Conservation (phyloP, 2,888 invertebrate species). For the Apodemia mormo region DNA sequence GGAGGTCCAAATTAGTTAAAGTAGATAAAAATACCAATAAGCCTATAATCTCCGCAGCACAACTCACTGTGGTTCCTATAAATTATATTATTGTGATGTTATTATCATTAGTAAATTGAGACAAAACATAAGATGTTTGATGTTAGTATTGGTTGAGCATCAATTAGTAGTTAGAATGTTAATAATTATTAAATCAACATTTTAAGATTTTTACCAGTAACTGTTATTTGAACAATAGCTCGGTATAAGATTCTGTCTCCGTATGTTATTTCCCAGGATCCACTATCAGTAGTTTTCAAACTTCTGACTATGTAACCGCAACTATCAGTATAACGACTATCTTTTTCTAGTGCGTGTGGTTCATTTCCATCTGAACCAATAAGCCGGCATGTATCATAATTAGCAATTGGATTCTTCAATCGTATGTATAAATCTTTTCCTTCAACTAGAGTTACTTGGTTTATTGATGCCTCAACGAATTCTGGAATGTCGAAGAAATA, state of each 20-base stretch:
- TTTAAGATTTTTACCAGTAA: constrained; percentile 49
- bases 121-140: neutral
- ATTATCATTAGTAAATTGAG: neutral
- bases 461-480: constrained; percentile 47
- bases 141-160: neutral
- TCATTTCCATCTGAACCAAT: constrained; percentile 44
- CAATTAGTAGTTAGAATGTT: neutral
- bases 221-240: constrained; percentile 49
- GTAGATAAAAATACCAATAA: neutral
- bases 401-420: constrained; percentile 45
- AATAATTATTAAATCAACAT: constrained; percentile 12
- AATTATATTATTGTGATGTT: neutral
- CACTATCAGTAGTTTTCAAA: constrained; percentile 43
- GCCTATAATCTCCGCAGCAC: neutral
- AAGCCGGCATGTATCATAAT: constrained; percentile 53
- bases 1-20: neutral
- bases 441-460: constrained; percentile 45
- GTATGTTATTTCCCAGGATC: constrained; percentile 58
- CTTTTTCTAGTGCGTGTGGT: constrained; percentile 37
- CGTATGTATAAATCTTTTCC: constrained; percentile 56
- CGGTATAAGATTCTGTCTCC: constrained; percentile 50
- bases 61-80: too few species aligned
- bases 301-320: constrained; percentile 55
- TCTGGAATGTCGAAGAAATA: constrained; percentile 47
- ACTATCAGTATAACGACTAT: constrained; percentile 39